Base-by-base conservation (phyloP, 2,888 invertebrate genomes). In the Cheilosia impressa region DNA sequence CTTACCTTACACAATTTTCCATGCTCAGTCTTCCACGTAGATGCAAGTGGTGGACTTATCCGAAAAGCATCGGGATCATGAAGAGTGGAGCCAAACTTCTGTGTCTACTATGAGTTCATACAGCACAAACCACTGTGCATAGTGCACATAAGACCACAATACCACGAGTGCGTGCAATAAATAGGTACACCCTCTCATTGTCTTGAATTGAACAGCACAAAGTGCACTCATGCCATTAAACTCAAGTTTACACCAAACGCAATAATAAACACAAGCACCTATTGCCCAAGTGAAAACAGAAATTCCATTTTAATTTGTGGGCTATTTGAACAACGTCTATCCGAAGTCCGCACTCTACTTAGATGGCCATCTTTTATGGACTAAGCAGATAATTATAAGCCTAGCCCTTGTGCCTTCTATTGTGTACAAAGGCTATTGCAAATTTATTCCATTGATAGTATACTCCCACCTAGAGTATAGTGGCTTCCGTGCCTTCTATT, bases 351-450 rank as follows among this genome's bases (percentile, higher is more conserved):
- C 27, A 53, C n/a, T 53, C 53, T 31, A 52, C 62, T 24, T 38
- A 57, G 22, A 75, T 38, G 24, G n/a, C 45, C 55, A 47, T 53
- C 76, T 58, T 60, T 76, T 66, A 76, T 60, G 31, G 17, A 76
- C 52, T 75, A 38, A 27, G 22, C 65, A 31, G 31, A 60, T 76
- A 76, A 76, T 72, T 72, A 72, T 52, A 52, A 22, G 76, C 76
- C 66, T 66, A 57, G 45, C 66, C 76, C 66, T 22, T 68, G 24
- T 55, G 38, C 50, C 58, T 66, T 15, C 13, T 45, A 41, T 15
- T 68, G 41, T 43, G 34, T 22, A 41, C 47, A 17, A 68, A 43
- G 41, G 68, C 66, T 68, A 68, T 66, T 34, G 76, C 22, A 60
- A 50, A 43, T 58, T 58, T 58, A 27, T 52, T 4, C 57, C 31